Conservation (phyloP, 2,113 vertebrate genomes). For the Lycaon pictus region DNA sequence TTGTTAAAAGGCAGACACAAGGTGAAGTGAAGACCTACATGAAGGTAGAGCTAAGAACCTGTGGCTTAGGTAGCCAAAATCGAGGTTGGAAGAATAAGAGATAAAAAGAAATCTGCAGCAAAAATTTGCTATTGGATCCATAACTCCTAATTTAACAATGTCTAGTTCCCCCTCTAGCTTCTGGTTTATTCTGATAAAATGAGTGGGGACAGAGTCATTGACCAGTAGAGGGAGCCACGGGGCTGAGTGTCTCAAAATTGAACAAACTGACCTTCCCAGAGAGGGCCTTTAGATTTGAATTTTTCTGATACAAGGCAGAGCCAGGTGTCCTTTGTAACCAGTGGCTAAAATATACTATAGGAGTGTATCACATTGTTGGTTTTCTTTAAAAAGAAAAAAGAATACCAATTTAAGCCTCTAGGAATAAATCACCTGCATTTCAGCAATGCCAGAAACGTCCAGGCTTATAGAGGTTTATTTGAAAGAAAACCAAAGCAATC, state of each 20-base stretch:
- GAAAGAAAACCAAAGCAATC: slow-evolving; percentile 86
- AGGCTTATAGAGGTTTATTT: slow-evolving; percentile 85
- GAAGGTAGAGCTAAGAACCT: slow-evolving; percentile 58
- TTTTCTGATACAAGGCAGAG: slow-evolving; percentile 60
- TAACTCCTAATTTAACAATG: background rate
- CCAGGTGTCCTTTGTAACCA: slow-evolving; percentile 75
- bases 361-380: slow-evolving; percentile 82
- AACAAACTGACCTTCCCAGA: slow-evolving; percentile 28
- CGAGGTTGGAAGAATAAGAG: slow-evolving; percentile 49
- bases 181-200: background rate
- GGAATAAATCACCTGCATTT: slow-evolving; percentile 85
- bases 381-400: slow-evolving; percentile 66
- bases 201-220: background rate
- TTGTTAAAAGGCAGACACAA: slow-evolving; percentile 24
- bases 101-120: slow-evolving; percentile 43
- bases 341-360: slow-evolving; percentile 81
- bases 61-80: slow-evolving; percentile 57
- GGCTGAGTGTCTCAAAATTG: background rate
- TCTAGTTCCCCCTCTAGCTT: background rate
- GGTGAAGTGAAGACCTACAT: slow-evolving; percentile 37
- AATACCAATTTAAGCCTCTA: slow-evolving; percentile 84
- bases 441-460: slow-evolving; percentile 85
- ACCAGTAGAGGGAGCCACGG: slow-evolving; percentile 55
- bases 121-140: slow-evolving; percentile 30
- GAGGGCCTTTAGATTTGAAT: slow-evolving; percentile 64